Conservation (phyloP, 2,113 vertebrate species). For the Mustelus asterias region DNA sequence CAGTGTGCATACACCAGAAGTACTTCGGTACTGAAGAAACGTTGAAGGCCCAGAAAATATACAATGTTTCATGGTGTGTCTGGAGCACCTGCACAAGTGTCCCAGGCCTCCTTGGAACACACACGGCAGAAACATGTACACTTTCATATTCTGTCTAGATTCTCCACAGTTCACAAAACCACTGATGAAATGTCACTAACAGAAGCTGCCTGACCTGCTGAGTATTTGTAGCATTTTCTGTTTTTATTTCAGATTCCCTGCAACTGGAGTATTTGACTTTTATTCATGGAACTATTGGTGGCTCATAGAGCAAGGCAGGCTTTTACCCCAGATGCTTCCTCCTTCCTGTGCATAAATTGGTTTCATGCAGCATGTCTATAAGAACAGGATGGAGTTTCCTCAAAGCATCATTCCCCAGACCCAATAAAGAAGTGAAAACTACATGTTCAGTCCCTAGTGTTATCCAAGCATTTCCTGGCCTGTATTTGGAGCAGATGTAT, state of each 20-base stretch:
- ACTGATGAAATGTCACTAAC: too few species aligned
- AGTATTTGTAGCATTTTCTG: too few species aligned
- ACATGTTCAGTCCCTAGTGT: neutral
- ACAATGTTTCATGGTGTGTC: neutral
- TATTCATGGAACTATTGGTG: neutral
- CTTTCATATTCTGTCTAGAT: neutral
- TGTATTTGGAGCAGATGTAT: neutral
- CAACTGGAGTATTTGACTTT: too few species aligned
- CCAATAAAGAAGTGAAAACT: neutral
- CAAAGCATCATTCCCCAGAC: neutral
- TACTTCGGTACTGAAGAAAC: neutral
- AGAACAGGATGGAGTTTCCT: neutral
- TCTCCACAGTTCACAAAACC: neutral
- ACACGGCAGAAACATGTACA: neutral
- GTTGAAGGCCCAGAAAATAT: neutral
- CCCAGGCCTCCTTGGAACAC: neutral
- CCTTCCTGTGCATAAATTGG: neutral
- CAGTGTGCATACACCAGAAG: neutral
- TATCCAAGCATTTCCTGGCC: neutral
- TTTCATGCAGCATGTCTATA: neutral
- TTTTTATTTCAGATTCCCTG: too few species aligned
- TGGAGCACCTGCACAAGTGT: neutral
- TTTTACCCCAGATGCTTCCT: neutral
- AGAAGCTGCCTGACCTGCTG: too few species aligned
- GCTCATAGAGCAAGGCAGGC: neutral